Conservation (phyloP, 2,888 invertebrate genomes). For the Leucophora obtusa region DNA sequence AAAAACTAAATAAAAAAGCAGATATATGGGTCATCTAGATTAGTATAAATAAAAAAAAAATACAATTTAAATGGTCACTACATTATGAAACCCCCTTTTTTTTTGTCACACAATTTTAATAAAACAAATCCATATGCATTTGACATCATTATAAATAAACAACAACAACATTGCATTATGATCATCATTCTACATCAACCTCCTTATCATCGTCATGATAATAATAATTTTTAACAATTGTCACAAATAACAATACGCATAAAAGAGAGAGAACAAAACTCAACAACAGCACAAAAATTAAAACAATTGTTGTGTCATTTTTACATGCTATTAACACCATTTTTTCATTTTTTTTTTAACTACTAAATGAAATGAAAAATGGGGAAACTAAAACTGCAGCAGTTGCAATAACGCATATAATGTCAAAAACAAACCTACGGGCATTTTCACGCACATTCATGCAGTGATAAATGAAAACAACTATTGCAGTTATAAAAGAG, state of each 20-base stretch:
- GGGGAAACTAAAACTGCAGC: slow-evolving; percentile 8
- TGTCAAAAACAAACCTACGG: slow-evolving; percentile 68
- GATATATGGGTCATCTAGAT: neutral
- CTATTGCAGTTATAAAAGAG: neutral
- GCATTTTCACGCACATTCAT: neutral
- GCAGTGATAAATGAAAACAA: neutral
- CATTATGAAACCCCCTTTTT: neutral
- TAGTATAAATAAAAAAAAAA: neutral
- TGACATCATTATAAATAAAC: neutral
- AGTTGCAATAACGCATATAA: slow-evolving; percentile 39
- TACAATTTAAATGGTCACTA: neutral
- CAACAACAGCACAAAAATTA: neutral
- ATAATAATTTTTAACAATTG: neutral
- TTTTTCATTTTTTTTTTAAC: slow-evolving; percentile 1
- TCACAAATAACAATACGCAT: neutral
- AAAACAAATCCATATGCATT: neutral
- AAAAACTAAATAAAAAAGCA: slow-evolving; percentile 2
- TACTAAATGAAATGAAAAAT: neutral
- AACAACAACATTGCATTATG: neutral
- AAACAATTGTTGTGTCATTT: slow-evolving; percentile 40
- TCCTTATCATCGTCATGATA: slow-evolving; percentile 2
- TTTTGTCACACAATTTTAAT: neutral
- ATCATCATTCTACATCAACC: neutral
- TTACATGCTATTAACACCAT: slow-evolving; percentile 52
- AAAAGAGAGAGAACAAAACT: neutral